phyloP scores from a whole-genome alignment of 2,888 invertebrate genomes.

The Rutpela maculata region DNA sequence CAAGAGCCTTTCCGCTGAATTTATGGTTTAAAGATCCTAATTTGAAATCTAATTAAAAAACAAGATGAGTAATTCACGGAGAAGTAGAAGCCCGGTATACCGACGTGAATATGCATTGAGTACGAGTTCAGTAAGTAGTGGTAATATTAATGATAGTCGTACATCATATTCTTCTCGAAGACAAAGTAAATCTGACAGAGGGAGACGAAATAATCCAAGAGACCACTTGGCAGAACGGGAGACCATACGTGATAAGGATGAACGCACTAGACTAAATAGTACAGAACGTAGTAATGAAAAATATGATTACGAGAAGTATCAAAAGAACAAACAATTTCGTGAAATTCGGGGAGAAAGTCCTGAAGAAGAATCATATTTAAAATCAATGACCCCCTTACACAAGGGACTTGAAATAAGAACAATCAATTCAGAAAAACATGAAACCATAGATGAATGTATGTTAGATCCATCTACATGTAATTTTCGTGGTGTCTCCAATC shows the following conservation, averaged over 20 bases:
- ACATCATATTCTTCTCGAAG: constrained; percentile 3
- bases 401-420: background rate
- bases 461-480: constrained; percentile 51
- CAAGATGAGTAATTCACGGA: background rate
- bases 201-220: background rate
- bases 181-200: background rate
- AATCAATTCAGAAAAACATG: background rate
- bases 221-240: background rate
- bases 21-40: background rate
- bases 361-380: constrained; percentile 27
- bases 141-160: background rate
- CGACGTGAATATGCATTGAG: constrained; percentile 12
- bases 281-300: background rate
- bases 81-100: constrained; percentile 7
- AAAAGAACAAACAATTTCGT: background rate
- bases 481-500: constrained; percentile 35
- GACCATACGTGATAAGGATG: background rate
- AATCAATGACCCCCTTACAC: background rate
- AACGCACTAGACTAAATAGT: background rate
- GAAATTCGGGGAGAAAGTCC: background rate
- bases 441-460: constrained; percentile 34
- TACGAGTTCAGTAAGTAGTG: constrained; percentile 10
- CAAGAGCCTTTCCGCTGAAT: no score
- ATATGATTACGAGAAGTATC: background rate
- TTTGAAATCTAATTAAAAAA: background rate